Evolutionary conservation across 2,113 vertebrate genomes (phyloP).

Genomic region (Cricetomys ansorgei): DNA sequence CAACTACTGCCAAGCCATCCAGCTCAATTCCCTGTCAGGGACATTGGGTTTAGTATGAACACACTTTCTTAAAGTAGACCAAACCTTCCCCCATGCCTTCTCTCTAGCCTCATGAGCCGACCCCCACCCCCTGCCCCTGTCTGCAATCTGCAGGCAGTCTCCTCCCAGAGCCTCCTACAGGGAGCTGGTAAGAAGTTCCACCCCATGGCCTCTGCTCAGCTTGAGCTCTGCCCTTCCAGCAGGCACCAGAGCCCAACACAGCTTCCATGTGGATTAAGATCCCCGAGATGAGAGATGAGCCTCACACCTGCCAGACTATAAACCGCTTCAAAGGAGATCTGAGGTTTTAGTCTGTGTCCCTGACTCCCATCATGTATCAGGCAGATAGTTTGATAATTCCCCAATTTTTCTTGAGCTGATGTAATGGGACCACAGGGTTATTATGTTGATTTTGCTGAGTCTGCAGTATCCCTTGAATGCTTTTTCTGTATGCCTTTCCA

Average conservation of each 20-base stretch:
- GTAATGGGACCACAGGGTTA: neutral
- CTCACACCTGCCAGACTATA: neutral
- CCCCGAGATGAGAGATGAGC: fast-evolving
- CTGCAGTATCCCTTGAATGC: neutral
- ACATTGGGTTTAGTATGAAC: neutral
- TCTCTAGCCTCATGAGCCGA: neutral
- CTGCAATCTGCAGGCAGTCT: neutral
- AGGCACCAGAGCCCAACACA: neutral
- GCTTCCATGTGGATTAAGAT: neutral
- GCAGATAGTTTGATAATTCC: neutral
- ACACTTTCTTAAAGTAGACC: neutral
- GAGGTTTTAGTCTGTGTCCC: neutral
- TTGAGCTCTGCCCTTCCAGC: neutral
- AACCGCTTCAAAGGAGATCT: neutral
- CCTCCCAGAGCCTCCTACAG: neutral
- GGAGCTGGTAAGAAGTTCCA: neutral
- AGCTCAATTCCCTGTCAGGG: neutral
- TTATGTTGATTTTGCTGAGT: neutral
- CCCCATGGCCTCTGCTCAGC: neutral
- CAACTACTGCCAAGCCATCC: neutral
- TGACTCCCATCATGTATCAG: neutral
- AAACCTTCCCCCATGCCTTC: neutral
- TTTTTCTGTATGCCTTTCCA: neutral
- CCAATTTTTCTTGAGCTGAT: neutral
- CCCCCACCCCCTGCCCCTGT: neutral